Evolutionary conservation across 2,888 invertebrate genomes (phyloP).

Genomic region (Drosophila tripunctata): DNA sequence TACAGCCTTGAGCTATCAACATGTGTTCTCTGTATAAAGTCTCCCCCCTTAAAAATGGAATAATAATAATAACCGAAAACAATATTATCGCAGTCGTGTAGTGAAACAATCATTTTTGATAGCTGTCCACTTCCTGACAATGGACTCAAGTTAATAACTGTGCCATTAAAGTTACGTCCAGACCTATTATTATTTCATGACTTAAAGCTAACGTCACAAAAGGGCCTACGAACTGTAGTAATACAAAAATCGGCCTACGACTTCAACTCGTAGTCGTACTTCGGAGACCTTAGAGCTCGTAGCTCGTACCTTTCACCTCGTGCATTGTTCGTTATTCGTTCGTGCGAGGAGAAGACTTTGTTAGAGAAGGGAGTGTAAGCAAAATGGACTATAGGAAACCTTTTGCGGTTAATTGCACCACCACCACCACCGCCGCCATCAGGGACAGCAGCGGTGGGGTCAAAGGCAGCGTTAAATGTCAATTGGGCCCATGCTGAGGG

Average conservation of each 20-base stretch:
- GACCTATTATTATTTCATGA: slow-evolving; percentile 64
- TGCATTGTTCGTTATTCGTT: slow-evolving; percentile 4
- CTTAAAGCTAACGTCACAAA: slow-evolving; percentile 56
- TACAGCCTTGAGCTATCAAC: slow-evolving; percentile 22
- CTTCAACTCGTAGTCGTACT: slow-evolving; percentile 1
- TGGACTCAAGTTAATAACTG: slow-evolving; percentile 66
- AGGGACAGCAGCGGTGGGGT: slow-evolving; percentile 32
- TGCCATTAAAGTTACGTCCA: slow-evolving; percentile 61
- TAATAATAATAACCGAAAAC: slow-evolving; percentile 45
- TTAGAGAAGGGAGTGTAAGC: slow-evolving; percentile 1
- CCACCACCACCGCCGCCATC: slow-evolving; percentile 24
- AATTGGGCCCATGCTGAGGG: slow-evolving; percentile 60
- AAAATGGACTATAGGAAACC: slow-evolving; percentile 75
- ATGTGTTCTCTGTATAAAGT: background rate
- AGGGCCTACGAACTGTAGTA: background rate
- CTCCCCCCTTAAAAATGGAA: background rate
- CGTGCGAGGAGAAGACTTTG: slow-evolving; percentile 36
- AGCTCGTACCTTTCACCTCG: background rate
- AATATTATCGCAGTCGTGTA: slow-evolving; percentile 39
- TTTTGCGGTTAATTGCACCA: slow-evolving; percentile 75
- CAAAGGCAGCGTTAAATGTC: slow-evolving; percentile 73
- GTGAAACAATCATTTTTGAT: slow-evolving; percentile 51
- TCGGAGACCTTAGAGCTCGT: too few species aligned
- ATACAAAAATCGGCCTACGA: background rate
- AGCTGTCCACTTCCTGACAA: slow-evolving; percentile 40